phyloP scores from a whole-genome alignment of 2,113 vertebrate genomes.

The Syrrhaptes paradoxus region DNA sequence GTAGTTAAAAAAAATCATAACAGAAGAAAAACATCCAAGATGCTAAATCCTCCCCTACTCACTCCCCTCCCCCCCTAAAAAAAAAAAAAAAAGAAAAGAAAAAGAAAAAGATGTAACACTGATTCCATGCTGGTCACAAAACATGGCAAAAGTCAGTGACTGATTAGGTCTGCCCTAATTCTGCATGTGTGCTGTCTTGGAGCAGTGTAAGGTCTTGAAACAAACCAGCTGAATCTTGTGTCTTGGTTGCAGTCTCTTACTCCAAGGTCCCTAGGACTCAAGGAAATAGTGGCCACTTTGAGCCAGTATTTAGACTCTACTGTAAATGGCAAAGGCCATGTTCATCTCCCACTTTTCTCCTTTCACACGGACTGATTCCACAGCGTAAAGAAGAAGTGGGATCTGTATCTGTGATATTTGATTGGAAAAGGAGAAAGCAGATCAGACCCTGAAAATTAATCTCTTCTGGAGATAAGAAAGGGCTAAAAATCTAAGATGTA shows the following conservation, averaged over 20 bases:
- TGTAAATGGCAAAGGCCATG: not conserved
- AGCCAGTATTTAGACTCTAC: not conserved
- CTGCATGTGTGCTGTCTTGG: not conserved
- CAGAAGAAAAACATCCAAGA: not conserved
- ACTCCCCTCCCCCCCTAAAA: no score
- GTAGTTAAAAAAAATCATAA: not conserved
- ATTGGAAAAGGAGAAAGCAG: not conserved
- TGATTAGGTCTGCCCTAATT: not conserved
- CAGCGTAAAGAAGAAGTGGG: not conserved
- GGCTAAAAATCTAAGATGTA: not conserved
- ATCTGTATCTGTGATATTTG: not conserved
- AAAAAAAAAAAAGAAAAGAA: not conserved
- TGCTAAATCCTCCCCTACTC: not conserved
- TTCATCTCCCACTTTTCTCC: not conserved
- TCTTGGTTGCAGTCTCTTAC: not conserved
- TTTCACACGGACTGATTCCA: not conserved
- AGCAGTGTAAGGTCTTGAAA: not conserved
- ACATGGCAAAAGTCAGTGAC: not conserved
- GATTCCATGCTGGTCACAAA: not conserved
- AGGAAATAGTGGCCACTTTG: not conserved
- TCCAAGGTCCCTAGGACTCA: not conserved
- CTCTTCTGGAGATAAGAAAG: not conserved
- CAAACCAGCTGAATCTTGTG: not conserved
- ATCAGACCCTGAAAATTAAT: not conserved
- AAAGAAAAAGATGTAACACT: not conserved